Conservation (phyloP, 2,888 invertebrate species). For the Ornithoptera priamus region DNA sequence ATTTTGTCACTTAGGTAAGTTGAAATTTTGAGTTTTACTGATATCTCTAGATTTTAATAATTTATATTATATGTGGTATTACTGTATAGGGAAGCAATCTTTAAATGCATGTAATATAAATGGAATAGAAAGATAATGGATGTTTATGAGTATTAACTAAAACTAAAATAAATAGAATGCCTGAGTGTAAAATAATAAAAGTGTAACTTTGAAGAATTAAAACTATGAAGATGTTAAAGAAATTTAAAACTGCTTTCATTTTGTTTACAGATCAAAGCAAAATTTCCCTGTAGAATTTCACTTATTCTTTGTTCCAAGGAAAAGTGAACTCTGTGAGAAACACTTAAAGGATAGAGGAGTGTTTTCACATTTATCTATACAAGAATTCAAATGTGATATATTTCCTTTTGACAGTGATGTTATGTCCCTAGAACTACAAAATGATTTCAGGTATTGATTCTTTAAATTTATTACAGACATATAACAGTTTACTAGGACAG, state of each 20-base stretch:
- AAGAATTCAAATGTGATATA: conserved; percentile 92
- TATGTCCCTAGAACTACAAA: conserved; percentile 93
- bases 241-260: conserved; percentile 3
- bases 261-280: conserved; percentile 54
- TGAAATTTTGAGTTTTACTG: not conserved
- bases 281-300: conserved; percentile 85
- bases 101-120: no score
- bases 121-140: no score
- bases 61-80: no score
- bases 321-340: conserved; percentile 92
- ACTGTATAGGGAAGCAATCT: no score
- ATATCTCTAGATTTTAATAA: no score
- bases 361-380: conserved; percentile 85
- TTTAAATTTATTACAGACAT: not conserved
- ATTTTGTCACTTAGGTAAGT: conserved; percentile 64
- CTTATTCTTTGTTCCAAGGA: conserved; percentile 93
- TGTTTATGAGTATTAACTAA: no score
- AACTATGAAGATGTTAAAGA: not conserved
- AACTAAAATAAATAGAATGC: not conserved
- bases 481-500: no score
- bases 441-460: conserved; percentile 83
- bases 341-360: conserved; percentile 91
- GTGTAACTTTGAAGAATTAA: no score
- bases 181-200: not conserved
- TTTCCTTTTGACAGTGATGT: conserved; percentile 96